Conservation (phyloP, 2,797 vertebrate species). For the Schizopygopsis malacanthus region DNA sequence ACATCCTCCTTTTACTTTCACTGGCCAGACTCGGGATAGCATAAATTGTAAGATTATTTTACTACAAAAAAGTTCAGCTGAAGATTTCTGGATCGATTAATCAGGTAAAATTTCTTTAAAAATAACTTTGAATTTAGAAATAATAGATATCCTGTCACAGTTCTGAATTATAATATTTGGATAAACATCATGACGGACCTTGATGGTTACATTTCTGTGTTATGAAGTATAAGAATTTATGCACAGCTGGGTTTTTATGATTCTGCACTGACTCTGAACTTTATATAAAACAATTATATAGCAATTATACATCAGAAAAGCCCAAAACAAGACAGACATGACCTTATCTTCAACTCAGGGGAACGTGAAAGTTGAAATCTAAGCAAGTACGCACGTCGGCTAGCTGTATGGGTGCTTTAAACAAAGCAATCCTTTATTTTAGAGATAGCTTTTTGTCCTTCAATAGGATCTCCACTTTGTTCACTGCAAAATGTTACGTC, state of each 20-base stretch:
- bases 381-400: slow-evolving; percentile 2
- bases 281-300: neutral
- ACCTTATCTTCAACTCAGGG: neutral
- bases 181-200: neutral
- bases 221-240: neutral
- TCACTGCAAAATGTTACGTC: slow-evolving; percentile 43
- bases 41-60: neutral
- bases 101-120: neutral
- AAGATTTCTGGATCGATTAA: neutral
- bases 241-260: neutral
- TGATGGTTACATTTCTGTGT: neutral
- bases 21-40: slow-evolving; percentile 4
- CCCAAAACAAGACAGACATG: neutral
- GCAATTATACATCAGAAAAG: neutral
- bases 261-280: neutral
- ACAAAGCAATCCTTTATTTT: slow-evolving; percentile 51
- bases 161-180: neutral
- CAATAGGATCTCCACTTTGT: slow-evolving; percentile 35
- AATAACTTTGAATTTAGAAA: neutral
- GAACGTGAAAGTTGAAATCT: neutral
- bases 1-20: neutral
- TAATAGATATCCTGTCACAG: neutral
- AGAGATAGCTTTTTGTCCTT: slow-evolving; percentile 48
- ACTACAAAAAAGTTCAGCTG: neutral
- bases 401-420: slow-evolving; percentile 34